These are phyloP conservation scores for Actinia equina DNA, from an alignment of 64 coral and sea anemone genomes.

Conservation along the genomic window DNA sequence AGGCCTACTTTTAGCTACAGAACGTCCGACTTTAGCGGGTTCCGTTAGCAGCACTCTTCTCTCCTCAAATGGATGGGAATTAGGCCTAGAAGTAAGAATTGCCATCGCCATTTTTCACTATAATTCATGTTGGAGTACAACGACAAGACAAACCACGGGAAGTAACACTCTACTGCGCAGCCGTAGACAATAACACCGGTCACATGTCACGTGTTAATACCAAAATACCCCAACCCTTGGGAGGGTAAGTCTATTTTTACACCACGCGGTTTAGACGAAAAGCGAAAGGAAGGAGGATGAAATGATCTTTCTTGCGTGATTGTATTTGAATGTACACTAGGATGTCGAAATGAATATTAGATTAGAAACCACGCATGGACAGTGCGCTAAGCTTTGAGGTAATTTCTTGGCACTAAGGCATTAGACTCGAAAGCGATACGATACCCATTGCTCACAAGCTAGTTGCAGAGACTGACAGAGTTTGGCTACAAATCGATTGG, in stretches of 20 bases:
- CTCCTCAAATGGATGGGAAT: slow-evolving; percentile 97
- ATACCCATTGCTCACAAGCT: too few species aligned
- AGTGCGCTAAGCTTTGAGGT: too few species aligned
- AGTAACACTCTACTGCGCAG: slow-evolving; percentile 15
- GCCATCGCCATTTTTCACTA: slow-evolving; percentile 95
- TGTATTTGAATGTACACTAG: background rate
- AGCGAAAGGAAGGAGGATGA: background rate
- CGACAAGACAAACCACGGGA: slow-evolving; percentile 19
- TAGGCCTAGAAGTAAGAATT: slow-evolving; percentile 93
- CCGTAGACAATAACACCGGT: background rate
- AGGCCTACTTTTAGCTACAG: slow-evolving; percentile 89
- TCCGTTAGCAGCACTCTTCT: slow-evolving; percentile 77
- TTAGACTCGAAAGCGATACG: too few species aligned
- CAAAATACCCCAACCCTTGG: background rate
- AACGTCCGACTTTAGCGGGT: slow-evolving; percentile 87
- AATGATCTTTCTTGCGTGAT: background rate
- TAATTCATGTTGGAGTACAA: slow-evolving; percentile 35
- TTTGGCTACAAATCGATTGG: too few species aligned
- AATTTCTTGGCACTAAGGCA: too few species aligned
- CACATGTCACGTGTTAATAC: background rate
- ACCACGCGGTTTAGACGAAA: background rate
- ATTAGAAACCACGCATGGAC: background rate
- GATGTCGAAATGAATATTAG: background rate
- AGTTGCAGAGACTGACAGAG: too few species aligned
- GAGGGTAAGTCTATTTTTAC: background rate